phyloP scores from a whole-genome alignment of 2,113 vertebrate species.

The Muscicapa adusta region DNA sequence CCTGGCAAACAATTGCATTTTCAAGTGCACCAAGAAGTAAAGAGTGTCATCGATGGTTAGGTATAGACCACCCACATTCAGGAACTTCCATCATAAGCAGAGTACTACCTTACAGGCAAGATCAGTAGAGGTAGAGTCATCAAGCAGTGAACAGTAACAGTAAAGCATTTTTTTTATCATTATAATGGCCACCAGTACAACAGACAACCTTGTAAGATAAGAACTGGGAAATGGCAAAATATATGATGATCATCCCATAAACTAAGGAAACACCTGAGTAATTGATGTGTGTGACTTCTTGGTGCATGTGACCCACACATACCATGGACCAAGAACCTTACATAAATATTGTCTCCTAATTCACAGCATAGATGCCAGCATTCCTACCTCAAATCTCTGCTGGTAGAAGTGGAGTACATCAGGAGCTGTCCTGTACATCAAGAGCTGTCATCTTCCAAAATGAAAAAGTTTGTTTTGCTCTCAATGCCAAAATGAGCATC shows the following conservation, averaged over 20 bases:
- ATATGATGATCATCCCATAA: neutral
- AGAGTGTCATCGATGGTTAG: neutral
- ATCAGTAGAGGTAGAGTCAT: neutral
- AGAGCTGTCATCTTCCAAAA: neutral
- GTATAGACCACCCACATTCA: neutral
- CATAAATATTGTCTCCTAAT: neutral
- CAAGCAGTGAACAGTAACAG: neutral
- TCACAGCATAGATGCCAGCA: neutral
- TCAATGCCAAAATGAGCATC: neutral
- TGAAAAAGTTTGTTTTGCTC: neutral
- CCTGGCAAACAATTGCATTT: neutral
- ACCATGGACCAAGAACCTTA: neutral
- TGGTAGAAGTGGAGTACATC: neutral
- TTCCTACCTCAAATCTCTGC: neutral
- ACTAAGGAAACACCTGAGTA: neutral
- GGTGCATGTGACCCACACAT: neutral
- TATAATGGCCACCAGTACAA: neutral
- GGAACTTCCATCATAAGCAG: neutral
- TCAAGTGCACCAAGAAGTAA: neutral
- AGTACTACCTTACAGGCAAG: neutral
- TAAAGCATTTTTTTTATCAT: neutral
- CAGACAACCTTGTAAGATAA: neutral
- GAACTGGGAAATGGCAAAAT: neutral
- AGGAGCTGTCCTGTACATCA: neutral
- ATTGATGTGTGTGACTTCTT: neutral